Percentiles rank a stretch among this genome's conserved stretches.
These are phyloP conservation scores for Cacatua alba DNA, from an alignment of 2,113 vertebrate species.

Conservation along the genomic window DNA sequence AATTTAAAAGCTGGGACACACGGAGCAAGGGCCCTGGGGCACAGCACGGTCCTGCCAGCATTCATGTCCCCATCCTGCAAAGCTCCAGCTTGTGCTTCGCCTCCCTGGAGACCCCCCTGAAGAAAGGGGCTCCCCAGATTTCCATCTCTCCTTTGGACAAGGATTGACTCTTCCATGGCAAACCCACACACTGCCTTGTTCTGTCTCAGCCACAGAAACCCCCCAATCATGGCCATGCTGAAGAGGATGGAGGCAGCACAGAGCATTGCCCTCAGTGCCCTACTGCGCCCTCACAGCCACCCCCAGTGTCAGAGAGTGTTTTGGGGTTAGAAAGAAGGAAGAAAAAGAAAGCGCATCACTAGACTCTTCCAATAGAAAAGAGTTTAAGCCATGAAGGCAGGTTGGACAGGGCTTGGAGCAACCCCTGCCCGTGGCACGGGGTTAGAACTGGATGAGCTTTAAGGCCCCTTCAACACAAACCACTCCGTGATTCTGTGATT, in stretches of 20 bases:
- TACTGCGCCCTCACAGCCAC: not conserved
- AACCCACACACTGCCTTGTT: not conserved
- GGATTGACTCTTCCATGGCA: not conserved
- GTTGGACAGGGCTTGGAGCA: not conserved
- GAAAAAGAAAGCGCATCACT: not conserved
- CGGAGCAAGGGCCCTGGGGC: not conserved
- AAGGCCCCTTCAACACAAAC: not conserved
- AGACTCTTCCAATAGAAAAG: not conserved
- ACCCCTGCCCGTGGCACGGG: not conserved
- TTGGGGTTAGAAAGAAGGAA: not conserved
- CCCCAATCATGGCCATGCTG: rapidly evolving
- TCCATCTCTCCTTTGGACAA: rapidly evolving
- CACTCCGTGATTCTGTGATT: not conserved
- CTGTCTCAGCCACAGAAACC: not conserved
- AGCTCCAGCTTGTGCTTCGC: not conserved
- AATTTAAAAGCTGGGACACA: not conserved
- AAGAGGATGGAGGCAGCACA: not conserved
- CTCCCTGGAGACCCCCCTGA: not conserved
- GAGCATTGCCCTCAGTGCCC: rapidly evolving
- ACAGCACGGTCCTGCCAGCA: not conserved
- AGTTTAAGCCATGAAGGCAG: not conserved
- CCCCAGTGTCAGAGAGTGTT: too few species aligned
- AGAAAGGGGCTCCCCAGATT: not conserved
- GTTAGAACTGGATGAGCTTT: not conserved
- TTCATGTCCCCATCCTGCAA: not conserved